phyloP scores from a whole-genome alignment of 2,113 vertebrate species.

The Sceloporus tristichus region DNA sequence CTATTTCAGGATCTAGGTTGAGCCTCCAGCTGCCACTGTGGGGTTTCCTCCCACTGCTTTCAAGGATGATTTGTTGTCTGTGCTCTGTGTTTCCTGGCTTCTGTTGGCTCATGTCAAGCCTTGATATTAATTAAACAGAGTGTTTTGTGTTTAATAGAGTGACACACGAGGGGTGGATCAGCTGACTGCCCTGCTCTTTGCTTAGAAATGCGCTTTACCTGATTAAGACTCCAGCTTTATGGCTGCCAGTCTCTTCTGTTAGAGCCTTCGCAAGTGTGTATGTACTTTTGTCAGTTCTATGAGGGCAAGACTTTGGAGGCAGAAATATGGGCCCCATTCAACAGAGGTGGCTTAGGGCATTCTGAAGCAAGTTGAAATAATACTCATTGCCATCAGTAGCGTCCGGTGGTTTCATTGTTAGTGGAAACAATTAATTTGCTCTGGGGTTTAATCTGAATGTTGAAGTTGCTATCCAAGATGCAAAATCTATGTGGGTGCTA shows the following conservation, averaged over 20 bases:
- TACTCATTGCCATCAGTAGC: too few species aligned
- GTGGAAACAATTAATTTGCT: too few species aligned
- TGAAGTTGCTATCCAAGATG: too few species aligned
- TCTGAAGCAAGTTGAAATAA: too few species aligned
- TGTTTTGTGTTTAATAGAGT: constrained; percentile 52
- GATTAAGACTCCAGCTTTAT: background rate
- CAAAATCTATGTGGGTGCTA: too few species aligned
- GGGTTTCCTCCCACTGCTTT: constrained; percentile 18
- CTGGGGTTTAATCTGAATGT: too few species aligned
- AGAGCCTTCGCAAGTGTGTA: background rate
- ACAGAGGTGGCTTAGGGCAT: too few species aligned
- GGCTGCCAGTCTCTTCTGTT: background rate
- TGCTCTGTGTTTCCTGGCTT: constrained; percentile 39
- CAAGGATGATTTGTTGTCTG: background rate
- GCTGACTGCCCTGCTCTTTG: constrained; percentile 16
- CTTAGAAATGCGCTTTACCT: constrained; percentile 1
- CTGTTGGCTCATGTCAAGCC: constrained; percentile 52
- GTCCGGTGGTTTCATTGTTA: too few species aligned
- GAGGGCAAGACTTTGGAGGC: too few species aligned
- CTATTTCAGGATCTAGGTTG: constrained; percentile 30
- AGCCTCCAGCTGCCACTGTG: background rate
- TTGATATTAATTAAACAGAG: constrained; percentile 52
- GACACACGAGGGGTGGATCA: background rate
- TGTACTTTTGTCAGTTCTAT: background rate
- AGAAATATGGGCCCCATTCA: too few species aligned